phyloP scores from a whole-genome alignment of 2,113 vertebrate genomes.

The Theristicus caerulescens region DNA sequence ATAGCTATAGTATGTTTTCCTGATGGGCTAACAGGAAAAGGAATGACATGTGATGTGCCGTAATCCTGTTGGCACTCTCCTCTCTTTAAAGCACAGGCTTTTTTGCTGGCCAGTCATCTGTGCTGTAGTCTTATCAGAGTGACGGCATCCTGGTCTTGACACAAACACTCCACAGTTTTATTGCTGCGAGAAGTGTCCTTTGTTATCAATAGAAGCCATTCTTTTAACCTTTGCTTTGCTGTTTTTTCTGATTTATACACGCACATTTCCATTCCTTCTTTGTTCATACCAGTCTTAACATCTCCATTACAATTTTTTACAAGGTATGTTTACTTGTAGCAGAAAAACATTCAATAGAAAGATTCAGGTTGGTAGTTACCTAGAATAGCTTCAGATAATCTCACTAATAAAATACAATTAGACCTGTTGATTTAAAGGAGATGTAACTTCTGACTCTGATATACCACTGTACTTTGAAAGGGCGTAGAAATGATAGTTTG shows the following conservation, averaged over 20 bases:
- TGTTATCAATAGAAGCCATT: not conserved
- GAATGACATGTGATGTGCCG: not conserved
- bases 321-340: not conserved
- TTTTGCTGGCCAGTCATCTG: not conserved
- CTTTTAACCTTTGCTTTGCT: not conserved
- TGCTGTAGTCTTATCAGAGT: not conserved
- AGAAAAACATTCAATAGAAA: not conserved
- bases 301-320: not conserved
- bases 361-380: not conserved
- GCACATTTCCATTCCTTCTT: fast-evolving
- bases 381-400: not conserved
- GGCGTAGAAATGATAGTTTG: not conserved
- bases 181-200: not conserved
- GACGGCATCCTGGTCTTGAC: not conserved
- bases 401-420: not conserved
- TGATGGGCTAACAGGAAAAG: not conserved
- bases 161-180: not conserved
- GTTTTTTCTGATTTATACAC: not conserved
- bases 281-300: not conserved
- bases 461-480: not conserved
- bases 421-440: not conserved
- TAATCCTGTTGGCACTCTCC: not conserved
- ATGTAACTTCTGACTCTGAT: not conserved
- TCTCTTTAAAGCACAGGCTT: not conserved
- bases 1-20: not conserved